Conservation (phyloP, 2,888 invertebrate genomes). For the Coecobrya sp. region DNA sequence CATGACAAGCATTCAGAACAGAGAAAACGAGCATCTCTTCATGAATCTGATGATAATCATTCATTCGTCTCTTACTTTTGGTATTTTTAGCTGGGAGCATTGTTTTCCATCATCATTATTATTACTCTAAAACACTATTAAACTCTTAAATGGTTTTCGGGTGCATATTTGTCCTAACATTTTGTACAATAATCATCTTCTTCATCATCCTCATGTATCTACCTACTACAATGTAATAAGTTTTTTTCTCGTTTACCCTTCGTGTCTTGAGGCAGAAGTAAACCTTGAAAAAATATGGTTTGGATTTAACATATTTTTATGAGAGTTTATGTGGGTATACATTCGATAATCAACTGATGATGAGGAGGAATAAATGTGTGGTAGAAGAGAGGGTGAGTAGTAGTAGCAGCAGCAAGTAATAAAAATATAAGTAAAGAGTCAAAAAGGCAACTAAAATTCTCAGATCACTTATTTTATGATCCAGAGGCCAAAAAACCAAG, state of each 20-base stretch:
- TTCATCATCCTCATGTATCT: constrained; percentile 25
- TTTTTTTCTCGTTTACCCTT: constrained; percentile 68
- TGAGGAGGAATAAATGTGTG: constrained; percentile 15
- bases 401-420: constrained; percentile 34
- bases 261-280: constrained; percentile 63
- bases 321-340: constrained; percentile 19
- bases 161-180: constrained; percentile 77
- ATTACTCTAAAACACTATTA: constrained; percentile 75
- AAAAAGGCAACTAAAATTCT: constrained; percentile 61
- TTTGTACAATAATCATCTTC: constrained; percentile 63
- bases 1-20: constrained; percentile 55
- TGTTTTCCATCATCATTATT: constrained; percentile 61
- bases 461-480: constrained; percentile 66
- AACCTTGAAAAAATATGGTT: constrained; percentile 69
- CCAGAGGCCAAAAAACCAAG: constrained; percentile 69
- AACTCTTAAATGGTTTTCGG: constrained; percentile 80
- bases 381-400: background rate
- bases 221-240: constrained; percentile 54
- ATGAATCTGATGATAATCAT: constrained; percentile 59
- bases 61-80: constrained; percentile 58
- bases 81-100: constrained; percentile 77
- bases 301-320: background rate
- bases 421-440: constrained; percentile 58
- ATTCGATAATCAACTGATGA: constrained; percentile 53
- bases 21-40: constrained; percentile 46